Evolutionary conservation across 2,888 invertebrate genomes (phyloP).

Genomic region (Yponomeuta sedellus): DNA sequence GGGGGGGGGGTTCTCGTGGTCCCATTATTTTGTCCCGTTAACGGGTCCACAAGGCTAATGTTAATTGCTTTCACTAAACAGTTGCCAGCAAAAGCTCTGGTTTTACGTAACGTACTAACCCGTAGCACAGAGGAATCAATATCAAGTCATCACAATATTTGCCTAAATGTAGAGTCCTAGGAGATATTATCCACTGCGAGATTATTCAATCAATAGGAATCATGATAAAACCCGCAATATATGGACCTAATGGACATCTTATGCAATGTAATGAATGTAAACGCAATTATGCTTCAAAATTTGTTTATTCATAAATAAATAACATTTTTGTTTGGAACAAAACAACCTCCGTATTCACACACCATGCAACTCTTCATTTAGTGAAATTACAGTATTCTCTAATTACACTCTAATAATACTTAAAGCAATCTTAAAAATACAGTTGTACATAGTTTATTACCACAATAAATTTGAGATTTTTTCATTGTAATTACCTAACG

Average conservation of each 20-base stretch:
- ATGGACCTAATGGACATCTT: background rate
- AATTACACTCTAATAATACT: constrained; percentile 75
- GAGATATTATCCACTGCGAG: too few species aligned
- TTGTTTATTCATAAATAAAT: constrained; percentile 76
- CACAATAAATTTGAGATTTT: constrained; percentile 74
- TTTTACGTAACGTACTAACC: too few species aligned
- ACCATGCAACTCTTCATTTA: constrained; percentile 67
- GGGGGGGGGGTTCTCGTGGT: too few species aligned
- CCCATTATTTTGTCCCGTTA: too few species aligned
- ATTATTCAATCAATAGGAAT: background rate
- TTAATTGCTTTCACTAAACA: too few species aligned
- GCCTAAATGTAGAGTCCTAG: too few species aligned
- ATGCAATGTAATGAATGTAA: constrained; percentile 1
- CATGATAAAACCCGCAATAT: too few species aligned
- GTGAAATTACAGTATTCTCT: constrained; percentile 69
- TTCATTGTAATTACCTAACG: constrained; percentile 44
- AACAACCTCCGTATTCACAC: constrained; percentile 76
- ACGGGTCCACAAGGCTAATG: too few species aligned
- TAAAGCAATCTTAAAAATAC: constrained; percentile 71
- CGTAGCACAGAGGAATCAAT: too few species aligned
- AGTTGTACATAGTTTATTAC: constrained; percentile 73
- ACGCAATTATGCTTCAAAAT: constrained; percentile 58
- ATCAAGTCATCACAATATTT: too few species aligned
- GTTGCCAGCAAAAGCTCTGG: too few species aligned
- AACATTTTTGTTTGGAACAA: constrained; percentile 76